Evolutionary conservation across 1,140 invertebrate genomes (phyloP).

Genomic region (Campoletis sonorensis): DNA sequence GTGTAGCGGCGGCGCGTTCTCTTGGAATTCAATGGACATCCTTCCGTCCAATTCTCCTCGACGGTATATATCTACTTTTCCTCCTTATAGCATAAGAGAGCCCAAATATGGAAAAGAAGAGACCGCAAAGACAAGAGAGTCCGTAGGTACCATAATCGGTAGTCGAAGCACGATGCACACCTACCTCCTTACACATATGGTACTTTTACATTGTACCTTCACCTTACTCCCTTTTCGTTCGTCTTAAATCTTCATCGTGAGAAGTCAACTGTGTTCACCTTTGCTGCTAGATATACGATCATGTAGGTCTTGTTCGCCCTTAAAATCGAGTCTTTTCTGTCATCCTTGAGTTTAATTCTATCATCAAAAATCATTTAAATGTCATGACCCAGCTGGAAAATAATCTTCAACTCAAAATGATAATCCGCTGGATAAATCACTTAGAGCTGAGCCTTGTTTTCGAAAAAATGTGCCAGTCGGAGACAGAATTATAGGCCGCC

Average conservation of each 20-base stretch:
- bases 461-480: background rate
- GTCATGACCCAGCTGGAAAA: background rate
- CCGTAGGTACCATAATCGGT: slow-evolving; percentile 57
- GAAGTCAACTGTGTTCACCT: slow-evolving; percentile 28
- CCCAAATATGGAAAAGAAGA: slow-evolving; percentile 67
- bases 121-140: slow-evolving; percentile 52
- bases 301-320: slow-evolving; percentile 6
- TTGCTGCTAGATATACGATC: slow-evolving; percentile 23
- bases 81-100: slow-evolving; percentile 47
- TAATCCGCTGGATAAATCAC: background rate
- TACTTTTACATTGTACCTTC: slow-evolving; percentile 36
- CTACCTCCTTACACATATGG: slow-evolving; percentile 3
- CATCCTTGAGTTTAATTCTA: background rate
- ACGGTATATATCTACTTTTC: slow-evolving; percentile 36
- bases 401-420: background rate
- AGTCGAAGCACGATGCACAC: slow-evolving; percentile 47
- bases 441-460: background rate
- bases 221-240: slow-evolving; percentile 21
- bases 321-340: background rate
- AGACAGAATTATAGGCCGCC: background rate
- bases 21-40: slow-evolving; percentile 67
- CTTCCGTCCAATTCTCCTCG: slow-evolving; percentile 59
- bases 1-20: slow-evolving; percentile 39
- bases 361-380: background rate
- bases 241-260: slow-evolving; percentile 43